phyloP scores from a whole-genome alignment of 2,797 vertebrate genomes.

The Anguilla anguilla region DNA sequence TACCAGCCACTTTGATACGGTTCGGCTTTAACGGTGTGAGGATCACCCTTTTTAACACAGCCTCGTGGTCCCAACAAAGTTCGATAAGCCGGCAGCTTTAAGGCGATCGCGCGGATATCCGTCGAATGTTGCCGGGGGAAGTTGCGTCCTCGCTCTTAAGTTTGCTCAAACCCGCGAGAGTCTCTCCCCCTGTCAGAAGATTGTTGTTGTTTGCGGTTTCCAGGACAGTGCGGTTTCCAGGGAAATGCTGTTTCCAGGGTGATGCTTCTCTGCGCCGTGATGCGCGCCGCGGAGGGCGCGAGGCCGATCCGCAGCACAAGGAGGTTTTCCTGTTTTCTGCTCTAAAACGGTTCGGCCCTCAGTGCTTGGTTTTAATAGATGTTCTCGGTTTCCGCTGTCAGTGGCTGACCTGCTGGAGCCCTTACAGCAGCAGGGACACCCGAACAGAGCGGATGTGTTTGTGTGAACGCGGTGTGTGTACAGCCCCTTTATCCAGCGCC shows the following conservation, averaged over 20 bases:
- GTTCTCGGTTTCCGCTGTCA: background rate
- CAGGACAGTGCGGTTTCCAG: background rate
- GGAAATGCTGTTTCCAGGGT: background rate
- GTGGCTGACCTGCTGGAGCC: background rate
- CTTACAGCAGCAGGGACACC: background rate
- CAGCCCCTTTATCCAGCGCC: too few species aligned
- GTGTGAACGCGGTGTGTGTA: too few species aligned
- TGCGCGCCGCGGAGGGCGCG: background rate
- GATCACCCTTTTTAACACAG: background rate
- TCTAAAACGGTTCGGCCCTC: background rate
- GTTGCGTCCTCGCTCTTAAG: background rate
- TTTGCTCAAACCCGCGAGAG: background rate
- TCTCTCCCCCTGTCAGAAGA: background rate
- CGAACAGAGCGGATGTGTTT: too few species aligned
- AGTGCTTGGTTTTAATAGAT: background rate
- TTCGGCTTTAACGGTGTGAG: background rate
- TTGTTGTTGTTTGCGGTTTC: background rate
- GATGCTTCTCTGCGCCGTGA: background rate
- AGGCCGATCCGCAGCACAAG: background rate
- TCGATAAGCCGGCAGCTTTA: background rate
- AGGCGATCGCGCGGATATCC: background rate
- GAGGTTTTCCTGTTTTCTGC: background rate
- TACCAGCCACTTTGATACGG: too few species aligned
- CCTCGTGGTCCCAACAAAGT: background rate
- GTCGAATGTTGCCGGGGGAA: background rate